Base-by-base conservation (phyloP, 2,888 invertebrate genomes). In the Aporophyla lueneburgensis region DNA sequence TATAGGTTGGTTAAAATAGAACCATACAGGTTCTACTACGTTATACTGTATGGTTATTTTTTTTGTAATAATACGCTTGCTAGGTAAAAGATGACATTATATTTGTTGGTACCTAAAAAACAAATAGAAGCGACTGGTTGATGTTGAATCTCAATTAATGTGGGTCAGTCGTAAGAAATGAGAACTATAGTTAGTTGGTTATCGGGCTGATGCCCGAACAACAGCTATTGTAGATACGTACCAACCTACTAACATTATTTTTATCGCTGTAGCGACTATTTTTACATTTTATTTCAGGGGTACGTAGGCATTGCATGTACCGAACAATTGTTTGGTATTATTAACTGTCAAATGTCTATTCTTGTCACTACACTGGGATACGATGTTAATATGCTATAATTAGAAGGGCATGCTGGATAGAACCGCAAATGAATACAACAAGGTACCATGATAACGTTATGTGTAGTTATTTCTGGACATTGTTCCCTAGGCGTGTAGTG, bases 241-340 rank as follows among this genome's bases (percentile, higher is more conserved):
- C 87, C 87, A 90, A 91, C 62, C 89, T 89, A 91, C 90, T 89
- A 73, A 66, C 63, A 86, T 84, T 87, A 91, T 93, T 93, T 94
- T 93, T 93, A 93, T 92, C 92, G 89, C 92, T 89, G 90, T 92
- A 93, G 93, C 93, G 91, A 88, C 94, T 94, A 94, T 94, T 94
- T 94, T 90, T 94, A 94, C 65, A 88, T 90, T 91, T 91, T 91
- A 91, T 91, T 90, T 91, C 90, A 90, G 92, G 91, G 91, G 89
- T 90, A 86, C 78, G 85, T 84, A 87, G 83, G 66, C 70, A 80
- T 82, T 75, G 71, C 73, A 77, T 75, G 74, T 76, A 85, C 80
- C 84, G 89, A 92, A 92, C 92, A 90, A 93, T 93, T 92, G 92
- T 88, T 92, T 92, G 91, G 90, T 91, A 90, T 88, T 91, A 90